Evolutionary conservation across 2,888 invertebrate genomes (phyloP), one percentile per base, ranked within the genome.

Genomic region (Lycaena phlaeas): DNA sequence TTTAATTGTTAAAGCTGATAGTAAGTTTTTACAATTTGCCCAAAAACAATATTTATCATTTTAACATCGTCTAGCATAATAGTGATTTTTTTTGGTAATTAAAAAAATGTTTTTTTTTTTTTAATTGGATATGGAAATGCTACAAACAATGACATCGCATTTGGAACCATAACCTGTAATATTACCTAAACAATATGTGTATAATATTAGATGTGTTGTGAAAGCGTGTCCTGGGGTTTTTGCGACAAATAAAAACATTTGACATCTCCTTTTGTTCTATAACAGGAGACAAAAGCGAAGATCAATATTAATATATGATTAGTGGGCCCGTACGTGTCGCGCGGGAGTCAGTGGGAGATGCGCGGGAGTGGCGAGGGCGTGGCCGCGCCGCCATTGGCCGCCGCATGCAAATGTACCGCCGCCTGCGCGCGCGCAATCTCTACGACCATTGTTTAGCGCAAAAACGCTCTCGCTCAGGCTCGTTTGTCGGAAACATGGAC

Each of bases 381-480:
- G 57, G 57, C 56, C 52, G 50, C 59, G 45, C 45, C 45, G 52
- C 52, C 50, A 59, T 59, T 58, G 57, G 61, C 51, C 49, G 49
- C 44, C 53, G 61, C 77, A 81, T 78, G 81, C 81, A 81, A 81
- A 81, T 81, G 59, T 50, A 58, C 50, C 53, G 55, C 61, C 62
- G 62, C 68, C 65, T 59, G 68, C 74, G 68, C 67, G 50, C 57
- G 65, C 72, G 74, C 76, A 57, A 54, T 56, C 57, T 52, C 57
- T 40, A 46, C 48, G 56, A 65, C 73, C 68, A 72, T 74, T 74
- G 75, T 75, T 60, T 58, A 50, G 41, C 45, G 38, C 34, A 34
- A 34, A 34, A 34, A 34, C 34, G 17, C 34, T 17, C 68, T 42
- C 56, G 61, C 50, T 55, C 53, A 54, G 57, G 60, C 69, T 68